Evolutionary conservation across 1,140 invertebrate genomes (phyloP).

Genomic region (Temnothorax curvispinosus): DNA sequence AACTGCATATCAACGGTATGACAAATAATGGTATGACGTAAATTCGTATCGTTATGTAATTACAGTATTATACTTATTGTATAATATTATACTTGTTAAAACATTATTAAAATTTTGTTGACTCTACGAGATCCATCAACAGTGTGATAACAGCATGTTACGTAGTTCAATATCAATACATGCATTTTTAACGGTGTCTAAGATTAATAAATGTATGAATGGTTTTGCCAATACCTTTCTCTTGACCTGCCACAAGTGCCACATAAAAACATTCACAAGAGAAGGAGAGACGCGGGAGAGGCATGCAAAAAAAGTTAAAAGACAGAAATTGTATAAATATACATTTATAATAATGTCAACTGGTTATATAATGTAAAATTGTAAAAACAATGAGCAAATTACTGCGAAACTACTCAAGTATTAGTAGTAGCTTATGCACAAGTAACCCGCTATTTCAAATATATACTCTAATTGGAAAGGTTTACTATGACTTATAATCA

Average conservation of each 20-base stretch:
- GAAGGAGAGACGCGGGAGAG: constrained; percentile 85
- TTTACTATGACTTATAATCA: constrained; percentile 33
- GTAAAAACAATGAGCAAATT: constrained; percentile 58
- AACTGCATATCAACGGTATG: not conserved
- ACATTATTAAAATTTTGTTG: not conserved
- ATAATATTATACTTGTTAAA: not conserved
- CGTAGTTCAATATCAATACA: constrained; percentile 22
- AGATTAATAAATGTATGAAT: constrained; percentile 79
- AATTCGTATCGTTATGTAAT: not conserved
- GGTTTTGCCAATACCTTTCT: constrained; percentile 87
- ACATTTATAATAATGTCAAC: constrained; percentile 75
- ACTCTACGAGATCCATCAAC: constrained; percentile 16
- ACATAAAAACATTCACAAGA: constrained; percentile 88
- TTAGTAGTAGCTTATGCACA: constrained; percentile 55
- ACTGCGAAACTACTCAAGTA: constrained; percentile 61
- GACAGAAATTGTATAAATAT: constrained; percentile 84
- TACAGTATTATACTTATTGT: not conserved
- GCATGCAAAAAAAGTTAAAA: constrained; percentile 87
- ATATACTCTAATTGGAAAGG: constrained; percentile 45
- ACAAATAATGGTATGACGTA: not conserved
- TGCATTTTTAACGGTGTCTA: constrained; percentile 68
- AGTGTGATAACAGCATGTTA: constrained; percentile 26
- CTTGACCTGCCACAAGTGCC: constrained; percentile 87
- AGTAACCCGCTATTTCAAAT: constrained; percentile 52
- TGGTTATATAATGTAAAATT: constrained; percentile 68